Evolutionary conservation across 2,888 invertebrate genomes (phyloP).

Genomic region (Myathropa florea): DNA sequence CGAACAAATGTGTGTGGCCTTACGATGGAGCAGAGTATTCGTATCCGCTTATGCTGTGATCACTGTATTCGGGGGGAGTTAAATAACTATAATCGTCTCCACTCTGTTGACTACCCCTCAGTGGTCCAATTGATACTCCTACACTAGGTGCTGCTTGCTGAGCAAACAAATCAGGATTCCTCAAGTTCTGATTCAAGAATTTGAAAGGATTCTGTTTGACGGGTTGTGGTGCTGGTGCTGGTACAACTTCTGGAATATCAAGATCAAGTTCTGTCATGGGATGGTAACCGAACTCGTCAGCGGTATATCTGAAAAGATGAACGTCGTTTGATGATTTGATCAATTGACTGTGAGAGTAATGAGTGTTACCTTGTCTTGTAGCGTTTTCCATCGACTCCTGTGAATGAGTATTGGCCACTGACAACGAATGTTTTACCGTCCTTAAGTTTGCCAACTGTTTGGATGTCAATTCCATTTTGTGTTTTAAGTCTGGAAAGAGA

Average conservation of each 20-base stretch:
- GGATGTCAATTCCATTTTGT: constrained; percentile 80
- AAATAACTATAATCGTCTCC: constrained; percentile 77
- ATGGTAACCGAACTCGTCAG: constrained; percentile 80
- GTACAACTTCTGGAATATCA: constrained; percentile 76
- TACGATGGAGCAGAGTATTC: constrained; percentile 75
- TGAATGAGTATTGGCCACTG: constrained; percentile 80
- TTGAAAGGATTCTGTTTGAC: constrained; percentile 76
- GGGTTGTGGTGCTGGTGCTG: constrained; percentile 16
- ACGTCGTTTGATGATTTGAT: neutral
- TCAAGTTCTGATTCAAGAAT: constrained; percentile 77
- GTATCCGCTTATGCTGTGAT: constrained; percentile 73
- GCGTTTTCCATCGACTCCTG: constrained; percentile 80
- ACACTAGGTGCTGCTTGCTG: neutral
- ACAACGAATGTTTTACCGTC: constrained; percentile 80
- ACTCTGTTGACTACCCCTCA: constrained; percentile 77
- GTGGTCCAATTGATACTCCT: constrained; percentile 43
- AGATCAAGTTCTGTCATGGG: constrained; percentile 80
- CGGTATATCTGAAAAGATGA: constrained; percentile 76
- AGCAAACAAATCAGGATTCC: constrained; percentile 24
- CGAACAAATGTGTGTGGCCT: constrained; percentile 22
- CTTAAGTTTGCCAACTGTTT: constrained; percentile 79
- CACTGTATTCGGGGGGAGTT: constrained; percentile 16
- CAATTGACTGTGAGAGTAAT: neutral
- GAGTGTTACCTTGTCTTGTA: constrained; percentile 76
- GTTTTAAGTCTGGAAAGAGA: constrained; percentile 77